phyloP scores from a whole-genome alignment of 2,888 invertebrate species.

The Crossocerus cetratus region DNA sequence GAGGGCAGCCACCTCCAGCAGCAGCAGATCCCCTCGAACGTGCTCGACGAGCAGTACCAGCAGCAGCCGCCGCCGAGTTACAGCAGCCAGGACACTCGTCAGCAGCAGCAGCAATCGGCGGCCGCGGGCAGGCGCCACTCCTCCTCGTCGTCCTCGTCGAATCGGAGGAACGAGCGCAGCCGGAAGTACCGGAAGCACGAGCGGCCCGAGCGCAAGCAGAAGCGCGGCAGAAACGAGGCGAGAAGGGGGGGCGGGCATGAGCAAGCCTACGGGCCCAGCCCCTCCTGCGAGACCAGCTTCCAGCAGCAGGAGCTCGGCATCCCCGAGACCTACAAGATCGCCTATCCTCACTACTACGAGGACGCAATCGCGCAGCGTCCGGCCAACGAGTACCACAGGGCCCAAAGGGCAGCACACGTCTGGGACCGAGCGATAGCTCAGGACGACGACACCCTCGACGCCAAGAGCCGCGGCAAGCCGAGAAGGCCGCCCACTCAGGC shows the following conservation, averaged over 20 bases:
- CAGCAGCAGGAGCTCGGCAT: slow-evolving; percentile 70
- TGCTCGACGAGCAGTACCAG: slow-evolving; percentile 29
- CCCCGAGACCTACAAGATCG: slow-evolving; percentile 73
- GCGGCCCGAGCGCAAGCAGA: slow-evolving; percentile 64
- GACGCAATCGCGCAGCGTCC: slow-evolving; percentile 68
- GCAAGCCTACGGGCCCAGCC: slow-evolving; percentile 11
- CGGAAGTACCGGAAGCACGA: slow-evolving; percentile 59
- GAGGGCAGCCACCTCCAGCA: slow-evolving; percentile 48
- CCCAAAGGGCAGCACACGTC: slow-evolving; percentile 38
- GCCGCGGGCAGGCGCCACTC: slow-evolving; percentile 57
- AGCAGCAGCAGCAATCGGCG: neutral
- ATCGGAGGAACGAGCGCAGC: slow-evolving; percentile 48
- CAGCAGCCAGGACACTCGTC: slow-evolving; percentile 19
- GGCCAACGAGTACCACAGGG: slow-evolving; percentile 55
- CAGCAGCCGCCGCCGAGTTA: slow-evolving; percentile 28
- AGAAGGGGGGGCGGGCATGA: slow-evolving; percentile 36
- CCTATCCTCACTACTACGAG: slow-evolving; percentile 74
- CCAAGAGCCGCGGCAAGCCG: slow-evolving; percentile 57
- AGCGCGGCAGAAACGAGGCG: slow-evolving; percentile 59
- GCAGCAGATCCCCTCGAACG: slow-evolving; percentile 23
- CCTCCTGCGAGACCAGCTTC: slow-evolving; percentile 68
- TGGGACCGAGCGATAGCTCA: slow-evolving; percentile 50
- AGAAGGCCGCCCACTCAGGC: slow-evolving; percentile 55
- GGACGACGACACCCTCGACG: slow-evolving; percentile 41
- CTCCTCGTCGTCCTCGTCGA: slow-evolving; percentile 3